A percentile compares a stretch with the other conserved stretches of the same genome.
Evolutionary conservation across 2,888 invertebrate genomes (phyloP).

Genomic region (Drosophila nigricruria): DNA sequence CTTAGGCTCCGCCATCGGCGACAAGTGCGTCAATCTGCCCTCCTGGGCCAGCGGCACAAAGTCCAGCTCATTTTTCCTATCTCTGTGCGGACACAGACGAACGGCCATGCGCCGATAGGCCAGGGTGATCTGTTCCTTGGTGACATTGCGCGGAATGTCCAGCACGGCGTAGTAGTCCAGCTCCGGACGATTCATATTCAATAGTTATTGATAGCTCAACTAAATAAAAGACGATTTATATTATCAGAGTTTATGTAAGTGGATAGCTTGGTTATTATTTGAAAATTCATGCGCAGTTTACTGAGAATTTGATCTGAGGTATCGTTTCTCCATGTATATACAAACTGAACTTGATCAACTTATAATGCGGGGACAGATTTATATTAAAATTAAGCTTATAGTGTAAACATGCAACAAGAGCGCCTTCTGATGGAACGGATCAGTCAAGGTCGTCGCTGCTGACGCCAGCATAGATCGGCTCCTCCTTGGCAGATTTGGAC

Average conservation of each 20-base stretch:
- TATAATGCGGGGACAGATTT: conserved; percentile 12
- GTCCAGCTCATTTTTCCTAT: conserved; percentile 86
- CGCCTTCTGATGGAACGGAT: conserved; percentile 44
- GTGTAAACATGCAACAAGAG: conserved; percentile 22
- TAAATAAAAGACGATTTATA: conserved; percentile 16
- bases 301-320: conserved; percentile 63
- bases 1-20: conserved; percentile 64
- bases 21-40: conserved; percentile 73
- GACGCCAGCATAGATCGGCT: conserved; percentile 80
- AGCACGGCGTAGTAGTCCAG: conserved; percentile 92
- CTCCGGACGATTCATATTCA: conserved; percentile 77
- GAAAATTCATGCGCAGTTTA: conserved; percentile 39
- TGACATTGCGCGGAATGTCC: conserved; percentile 88
- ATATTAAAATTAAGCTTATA: conserved; percentile 51
- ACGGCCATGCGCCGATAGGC: conserved; percentile 88
- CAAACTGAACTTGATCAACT: conserved; percentile 45
- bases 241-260: conserved; percentile 20
- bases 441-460: conserved; percentile 82
- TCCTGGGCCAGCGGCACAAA: conserved; percentile 85
- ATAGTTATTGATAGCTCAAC: conserved; percentile 1
- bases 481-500: conserved; percentile 45
- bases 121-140: conserved; percentile 89
- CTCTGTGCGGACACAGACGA: conserved; percentile 86
- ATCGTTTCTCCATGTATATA: conserved; percentile 53
- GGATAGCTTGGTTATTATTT: conserved; percentile 33